These are phyloP conservation scores for Drymodes brunneopygia DNA, from an alignment of 2,113 vertebrate species.

Conservation along the genomic window DNA sequence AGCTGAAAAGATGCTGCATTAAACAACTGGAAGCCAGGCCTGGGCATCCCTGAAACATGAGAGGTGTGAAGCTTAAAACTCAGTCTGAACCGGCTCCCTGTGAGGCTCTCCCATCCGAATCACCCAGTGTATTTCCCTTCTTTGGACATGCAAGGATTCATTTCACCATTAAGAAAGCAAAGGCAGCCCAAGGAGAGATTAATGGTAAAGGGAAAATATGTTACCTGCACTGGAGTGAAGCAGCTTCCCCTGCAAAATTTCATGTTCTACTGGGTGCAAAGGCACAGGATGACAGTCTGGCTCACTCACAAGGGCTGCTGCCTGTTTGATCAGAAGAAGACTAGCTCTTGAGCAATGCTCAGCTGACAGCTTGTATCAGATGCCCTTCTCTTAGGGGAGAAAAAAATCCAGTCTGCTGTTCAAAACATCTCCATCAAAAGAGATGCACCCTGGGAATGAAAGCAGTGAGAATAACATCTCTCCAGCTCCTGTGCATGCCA, in stretches of 20 bases:
- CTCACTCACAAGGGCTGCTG: neutral
- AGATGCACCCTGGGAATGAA: neutral
- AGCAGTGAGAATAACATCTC: neutral
- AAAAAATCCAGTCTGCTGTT: neutral
- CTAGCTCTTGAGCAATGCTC: neutral
- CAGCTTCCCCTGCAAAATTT: neutral
- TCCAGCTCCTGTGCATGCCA: neutral
- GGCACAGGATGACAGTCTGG: neutral
- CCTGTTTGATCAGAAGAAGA: neutral
- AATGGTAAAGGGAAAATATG: neutral
- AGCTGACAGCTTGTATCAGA: neutral
- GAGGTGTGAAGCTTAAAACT: neutral
- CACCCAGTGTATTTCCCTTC: neutral
- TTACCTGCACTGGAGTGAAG: neutral
- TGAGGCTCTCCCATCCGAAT: neutral
- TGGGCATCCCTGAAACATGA: neutral
- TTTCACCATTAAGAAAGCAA: neutral
- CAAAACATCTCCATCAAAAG: neutral
- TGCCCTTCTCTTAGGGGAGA: fast-evolving
- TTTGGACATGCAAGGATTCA: neutral
- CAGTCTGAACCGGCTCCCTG: too few species aligned
- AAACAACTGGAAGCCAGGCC: neutral
- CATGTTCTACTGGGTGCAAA: neutral
- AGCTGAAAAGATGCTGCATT: neutral
- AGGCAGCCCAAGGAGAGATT: neutral